These are phyloP conservation scores for Xerus inauris DNA, from an alignment of 2,113 vertebrate genomes.

Conservation along the genomic window DNA sequence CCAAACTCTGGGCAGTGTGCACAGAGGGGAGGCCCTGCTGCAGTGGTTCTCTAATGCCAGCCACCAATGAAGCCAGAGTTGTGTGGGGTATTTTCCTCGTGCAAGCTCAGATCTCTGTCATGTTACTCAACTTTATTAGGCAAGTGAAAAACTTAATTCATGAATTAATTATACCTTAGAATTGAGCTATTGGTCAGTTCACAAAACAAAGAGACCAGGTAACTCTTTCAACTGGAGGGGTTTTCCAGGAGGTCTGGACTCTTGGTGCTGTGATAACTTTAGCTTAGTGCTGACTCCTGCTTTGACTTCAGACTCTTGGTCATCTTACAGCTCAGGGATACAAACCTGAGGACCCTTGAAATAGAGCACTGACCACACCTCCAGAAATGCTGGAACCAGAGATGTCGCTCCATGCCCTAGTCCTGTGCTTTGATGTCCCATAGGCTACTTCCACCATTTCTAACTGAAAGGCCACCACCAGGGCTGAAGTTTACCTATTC, in stretches of 20 bases:
- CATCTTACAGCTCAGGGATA: background rate
- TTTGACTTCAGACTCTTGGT: background rate
- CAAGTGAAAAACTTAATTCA: background rate
- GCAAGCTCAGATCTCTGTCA: background rate
- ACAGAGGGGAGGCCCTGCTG: fast-evolving
- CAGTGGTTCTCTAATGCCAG: background rate
- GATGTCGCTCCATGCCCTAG: background rate
- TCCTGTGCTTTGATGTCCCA: background rate
- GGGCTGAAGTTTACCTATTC: background rate
- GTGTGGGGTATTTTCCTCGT: background rate
- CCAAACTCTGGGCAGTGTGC: background rate
- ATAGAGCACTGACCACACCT: background rate
- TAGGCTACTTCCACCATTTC: background rate
- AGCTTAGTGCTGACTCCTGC: background rate
- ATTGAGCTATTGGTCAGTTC: background rate
- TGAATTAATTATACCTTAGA: background rate
- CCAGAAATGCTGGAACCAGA: background rate
- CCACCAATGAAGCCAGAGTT: background rate
- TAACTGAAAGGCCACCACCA: background rate
- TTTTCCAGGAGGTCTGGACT: background rate
- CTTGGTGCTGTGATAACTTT: background rate
- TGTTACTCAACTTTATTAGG: background rate
- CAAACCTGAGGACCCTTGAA: background rate
- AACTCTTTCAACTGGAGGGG: background rate
- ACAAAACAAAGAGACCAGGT: background rate